A percentile compares a stretch with the other conserved stretches of the same genome.
Conservation (phyloP, 2,113 vertebrate genomes). For the Pseudopipra pipra region DNA sequence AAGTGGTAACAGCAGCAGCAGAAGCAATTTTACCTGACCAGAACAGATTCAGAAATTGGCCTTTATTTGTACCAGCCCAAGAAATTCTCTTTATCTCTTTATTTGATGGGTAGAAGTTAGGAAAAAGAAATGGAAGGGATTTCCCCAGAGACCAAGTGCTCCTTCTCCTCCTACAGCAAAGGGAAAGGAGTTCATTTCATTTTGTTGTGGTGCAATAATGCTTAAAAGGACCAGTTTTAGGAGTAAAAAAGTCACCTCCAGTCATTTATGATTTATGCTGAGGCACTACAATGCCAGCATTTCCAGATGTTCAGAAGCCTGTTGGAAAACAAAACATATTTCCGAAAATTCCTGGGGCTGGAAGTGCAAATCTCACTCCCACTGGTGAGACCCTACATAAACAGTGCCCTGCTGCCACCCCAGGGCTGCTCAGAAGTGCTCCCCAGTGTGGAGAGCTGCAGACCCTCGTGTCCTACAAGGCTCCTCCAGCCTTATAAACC, state of each 20-base stretch:
- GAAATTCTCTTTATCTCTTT: conserved; percentile 24
- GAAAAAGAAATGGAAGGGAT: conserved; percentile 8
- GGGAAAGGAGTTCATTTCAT: neutral
- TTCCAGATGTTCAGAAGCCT: conserved; percentile 53
- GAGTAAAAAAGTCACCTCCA: neutral
- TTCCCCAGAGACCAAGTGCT: neutral
- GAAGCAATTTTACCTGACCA: conserved; percentile 32
- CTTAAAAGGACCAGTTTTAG: neutral
- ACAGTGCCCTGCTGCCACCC: neutral
- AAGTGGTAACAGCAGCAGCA: conserved; percentile 21
- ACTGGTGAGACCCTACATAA: neutral
- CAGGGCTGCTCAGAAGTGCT: neutral
- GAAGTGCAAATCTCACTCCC: conserved; percentile 32
- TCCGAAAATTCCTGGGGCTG: conserved; percentile 10
- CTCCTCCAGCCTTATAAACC: neutral
- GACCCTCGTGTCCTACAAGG: neutral
- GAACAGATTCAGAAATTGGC: neutral
- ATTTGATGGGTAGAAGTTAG: neutral
- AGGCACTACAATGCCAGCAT: neutral
- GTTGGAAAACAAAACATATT: conserved; percentile 33
- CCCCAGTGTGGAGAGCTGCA: neutral
- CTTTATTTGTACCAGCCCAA: conserved; percentile 18
- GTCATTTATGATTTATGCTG: conserved; percentile 34
- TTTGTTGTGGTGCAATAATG: neutral
- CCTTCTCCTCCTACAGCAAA: neutral